Base-by-base conservation (phyloP, 2,797 vertebrate species). In the Crocidura indochinensis region DNA sequence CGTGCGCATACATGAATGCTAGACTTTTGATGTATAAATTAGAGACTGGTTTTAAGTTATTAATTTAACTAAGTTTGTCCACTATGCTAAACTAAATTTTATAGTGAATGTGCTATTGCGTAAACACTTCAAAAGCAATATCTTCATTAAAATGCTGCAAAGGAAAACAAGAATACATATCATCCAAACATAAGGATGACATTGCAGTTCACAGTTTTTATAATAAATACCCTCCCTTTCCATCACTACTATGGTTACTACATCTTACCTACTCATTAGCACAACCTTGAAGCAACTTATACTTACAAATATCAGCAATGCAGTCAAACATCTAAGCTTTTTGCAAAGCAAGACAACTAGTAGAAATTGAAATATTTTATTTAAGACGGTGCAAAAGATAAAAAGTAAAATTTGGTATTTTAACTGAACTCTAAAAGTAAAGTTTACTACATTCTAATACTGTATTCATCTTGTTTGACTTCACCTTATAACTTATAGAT, bases 211-310 rank as follows among this genome's bases (percentile, higher is more conserved):
- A 98, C 97, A 98, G 97, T 98, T 97, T 81, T 88, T 87, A 8
- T 91, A 98, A 98, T 98, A 98, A 98, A 98, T 98, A 98, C 96
- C 96, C 96, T 97, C 97, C 98, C 97, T 97, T 96, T 94, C 96
- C 60, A 96, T 96, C 96, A 95, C 90, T 94, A 93, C 79, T 88
- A 96, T 92, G 96, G 90, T 94, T 90, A 94, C 96, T 96, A 97
- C 69, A 92, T 94, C 76, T 96, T 97, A 97, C 65, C 96, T 95
- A 95, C 67, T 94, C 91, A 11, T 86, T 91, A 96, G 96, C 91
- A 96, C 86, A 96, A 97, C 96, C 95, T 97, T 93, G 97, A 98
- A 97, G 97, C 86, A 69, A 97, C 82, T 77, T 72, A 90, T 82
- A 93, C 82, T 96, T 73, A 95, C 47, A 95, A 93, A 94, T 81